phyloP scores from a whole-genome alignment of 2,888 invertebrate genomes.

The Sepiola atlantica region DNA sequence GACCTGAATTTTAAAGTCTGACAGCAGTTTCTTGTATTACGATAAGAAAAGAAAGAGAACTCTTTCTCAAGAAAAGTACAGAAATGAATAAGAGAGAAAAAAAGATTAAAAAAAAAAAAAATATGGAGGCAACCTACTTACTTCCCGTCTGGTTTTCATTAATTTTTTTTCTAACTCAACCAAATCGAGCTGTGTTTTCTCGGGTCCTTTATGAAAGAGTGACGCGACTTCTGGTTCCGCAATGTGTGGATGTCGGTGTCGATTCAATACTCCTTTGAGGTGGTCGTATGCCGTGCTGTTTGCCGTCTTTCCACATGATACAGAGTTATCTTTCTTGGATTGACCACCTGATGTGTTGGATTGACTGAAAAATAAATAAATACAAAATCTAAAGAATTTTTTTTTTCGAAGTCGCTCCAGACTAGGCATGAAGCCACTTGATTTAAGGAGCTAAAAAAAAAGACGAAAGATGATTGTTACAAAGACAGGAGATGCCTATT shows the following conservation, averaged over 20 bases:
- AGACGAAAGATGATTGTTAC: too few species aligned
- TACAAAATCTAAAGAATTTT: neutral
- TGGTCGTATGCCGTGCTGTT: conserved; percentile 93
- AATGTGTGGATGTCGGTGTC: conserved; percentile 87
- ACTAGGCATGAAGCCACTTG: too few species aligned
- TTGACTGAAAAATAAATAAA: conserved; percentile 43
- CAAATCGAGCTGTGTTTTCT: conserved; percentile 70
- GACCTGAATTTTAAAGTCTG: neutral
- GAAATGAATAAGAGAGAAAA: neutral
- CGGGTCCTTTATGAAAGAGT: conserved; percentile 69
- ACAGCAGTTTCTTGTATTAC: neutral
- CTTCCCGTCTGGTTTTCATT: conserved; percentile 69
- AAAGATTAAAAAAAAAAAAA: neutral
- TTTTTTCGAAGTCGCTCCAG: too few species aligned
- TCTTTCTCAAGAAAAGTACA: neutral
- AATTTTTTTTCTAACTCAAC: conserved; percentile 70
- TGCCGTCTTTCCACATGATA: conserved; percentile 84
- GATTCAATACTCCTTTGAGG: conserved; percentile 87
- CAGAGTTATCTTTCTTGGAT: conserved; percentile 57
- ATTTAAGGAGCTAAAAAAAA: too few species aligned
- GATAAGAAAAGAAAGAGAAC: neutral
- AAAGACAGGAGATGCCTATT: too few species aligned
- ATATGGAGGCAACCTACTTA: conserved; percentile 52
- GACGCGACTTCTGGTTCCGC: conserved; percentile 82
- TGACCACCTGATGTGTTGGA: conserved; percentile 43